Conservation (phyloP, 2,113 vertebrate genomes). For the Excalfactoria chinensis region DNA sequence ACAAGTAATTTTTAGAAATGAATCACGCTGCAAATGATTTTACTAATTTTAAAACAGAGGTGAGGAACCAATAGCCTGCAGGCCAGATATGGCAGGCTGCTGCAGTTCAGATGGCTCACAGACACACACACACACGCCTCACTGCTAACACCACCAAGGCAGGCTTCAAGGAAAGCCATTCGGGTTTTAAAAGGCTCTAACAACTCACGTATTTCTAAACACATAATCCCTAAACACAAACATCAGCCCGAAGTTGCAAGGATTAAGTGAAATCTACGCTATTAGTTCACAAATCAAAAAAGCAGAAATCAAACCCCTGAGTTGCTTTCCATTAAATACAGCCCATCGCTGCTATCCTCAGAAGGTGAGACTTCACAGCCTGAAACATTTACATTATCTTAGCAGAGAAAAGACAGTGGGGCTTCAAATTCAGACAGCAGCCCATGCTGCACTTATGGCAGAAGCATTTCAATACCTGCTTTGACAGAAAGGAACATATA, state of each 20-base stretch:
- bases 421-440: not conserved
- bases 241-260: not conserved
- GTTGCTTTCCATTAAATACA: not conserved
- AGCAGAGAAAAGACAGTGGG: not conserved
- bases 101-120: constrained; percentile 44
- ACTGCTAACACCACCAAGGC: not conserved
- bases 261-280: not conserved
- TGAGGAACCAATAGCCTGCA: constrained; percentile 63
- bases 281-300: not conserved
- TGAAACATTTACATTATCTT: not conserved
- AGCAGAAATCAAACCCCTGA: not conserved
- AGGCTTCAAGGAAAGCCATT: not conserved
- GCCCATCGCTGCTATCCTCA: not conserved
- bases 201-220: not conserved
- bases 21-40: constrained; percentile 62
- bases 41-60: constrained; percentile 72
- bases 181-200: not conserved
- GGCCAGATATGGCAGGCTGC: constrained; percentile 48
- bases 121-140: not conserved
- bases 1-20: constrained; percentile 70
- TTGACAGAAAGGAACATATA: not conserved
- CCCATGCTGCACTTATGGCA: accelerated
- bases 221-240: not conserved
- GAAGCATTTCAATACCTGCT: not conserved
- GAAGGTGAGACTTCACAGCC: not conserved